These are phyloP conservation scores for Chrysocyon brachyurus DNA, from an alignment of 2,797 vertebrate species.

Conservation along the genomic window DNA sequence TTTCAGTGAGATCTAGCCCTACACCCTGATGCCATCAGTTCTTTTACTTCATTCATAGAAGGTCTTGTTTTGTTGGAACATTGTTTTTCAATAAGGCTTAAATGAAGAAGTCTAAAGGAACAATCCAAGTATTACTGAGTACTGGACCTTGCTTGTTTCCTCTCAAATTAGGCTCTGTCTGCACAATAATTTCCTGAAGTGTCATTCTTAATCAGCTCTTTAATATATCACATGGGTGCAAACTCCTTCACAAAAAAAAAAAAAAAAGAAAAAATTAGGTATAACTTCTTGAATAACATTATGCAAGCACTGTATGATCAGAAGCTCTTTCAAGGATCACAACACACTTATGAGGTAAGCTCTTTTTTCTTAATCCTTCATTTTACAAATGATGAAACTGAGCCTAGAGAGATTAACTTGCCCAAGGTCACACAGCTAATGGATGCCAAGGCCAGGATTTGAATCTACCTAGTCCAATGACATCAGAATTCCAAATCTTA, in stretches of 20 bases:
- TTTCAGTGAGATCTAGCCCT: background rate
- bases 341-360: background rate
- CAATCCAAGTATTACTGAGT: background rate
- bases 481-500: background rate
- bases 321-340: background rate
- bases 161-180: background rate
- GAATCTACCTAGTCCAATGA: background rate
- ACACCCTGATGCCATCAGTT: background rate
- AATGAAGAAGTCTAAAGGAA: background rate
- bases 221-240: background rate
- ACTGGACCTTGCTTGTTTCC: background rate
- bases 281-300: background rate
- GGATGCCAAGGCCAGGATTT: background rate
- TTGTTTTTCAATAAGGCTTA: background rate
- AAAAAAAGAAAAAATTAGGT: background rate
- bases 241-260: background rate
- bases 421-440: background rate
- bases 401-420: slow-evolving; percentile 1
- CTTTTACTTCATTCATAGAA: background rate
- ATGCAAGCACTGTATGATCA: background rate
- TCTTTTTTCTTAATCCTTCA: background rate
- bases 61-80: background rate
- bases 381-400: background rate
- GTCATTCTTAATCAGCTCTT: background rate
- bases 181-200: background rate